phyloP scores from a whole-genome alignment of 2,888 invertebrate species.

The Campoplex nolae region DNA sequence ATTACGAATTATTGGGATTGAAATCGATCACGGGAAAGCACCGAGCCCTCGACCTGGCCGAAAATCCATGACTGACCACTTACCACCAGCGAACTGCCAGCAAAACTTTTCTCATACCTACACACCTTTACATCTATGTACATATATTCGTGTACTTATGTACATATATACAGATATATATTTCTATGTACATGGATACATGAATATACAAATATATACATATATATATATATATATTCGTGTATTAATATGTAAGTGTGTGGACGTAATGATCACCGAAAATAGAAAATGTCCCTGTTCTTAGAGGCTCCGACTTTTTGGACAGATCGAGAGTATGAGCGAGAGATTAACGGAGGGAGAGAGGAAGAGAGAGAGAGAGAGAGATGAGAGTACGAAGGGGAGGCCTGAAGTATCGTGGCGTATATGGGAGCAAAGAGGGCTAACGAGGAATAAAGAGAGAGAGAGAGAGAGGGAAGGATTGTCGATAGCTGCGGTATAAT shows the following conservation, averaged over 20 bases:
- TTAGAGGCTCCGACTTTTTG: constrained; percentile 64
- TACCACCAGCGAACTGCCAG: constrained; percentile 60
- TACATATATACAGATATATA: neutral
- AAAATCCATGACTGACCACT: constrained; percentile 72
- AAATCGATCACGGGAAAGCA: constrained; percentile 63
- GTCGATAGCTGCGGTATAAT: constrained; percentile 54
- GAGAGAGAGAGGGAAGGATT: constrained; percentile 53
- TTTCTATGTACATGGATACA: neutral
- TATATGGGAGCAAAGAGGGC: constrained; percentile 21
- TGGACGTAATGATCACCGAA: constrained; percentile 81
- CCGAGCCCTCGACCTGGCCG: constrained; percentile 67
- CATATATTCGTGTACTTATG: constrained; percentile 9
- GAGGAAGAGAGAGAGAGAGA: constrained; percentile 52
- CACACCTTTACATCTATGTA: constrained; percentile 6
- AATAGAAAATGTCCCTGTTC: constrained; percentile 83
- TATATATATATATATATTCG: constrained; percentile 11
- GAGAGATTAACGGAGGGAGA: constrained; percentile 55
- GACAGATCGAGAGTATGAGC: constrained; percentile 61
- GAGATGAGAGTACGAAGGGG: constrained; percentile 53
- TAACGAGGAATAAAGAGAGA: constrained; percentile 11
- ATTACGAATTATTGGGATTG: constrained; percentile 36
- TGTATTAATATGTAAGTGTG: constrained; percentile 64
- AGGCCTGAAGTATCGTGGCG: constrained; percentile 22
- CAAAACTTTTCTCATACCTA: constrained; percentile 47
- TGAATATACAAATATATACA: constrained; percentile 13